Evolutionary conservation across 2,888 invertebrate genomes (phyloP), one percentile per base, ranked within the genome.

Genomic region (Arge pagana): DNA sequence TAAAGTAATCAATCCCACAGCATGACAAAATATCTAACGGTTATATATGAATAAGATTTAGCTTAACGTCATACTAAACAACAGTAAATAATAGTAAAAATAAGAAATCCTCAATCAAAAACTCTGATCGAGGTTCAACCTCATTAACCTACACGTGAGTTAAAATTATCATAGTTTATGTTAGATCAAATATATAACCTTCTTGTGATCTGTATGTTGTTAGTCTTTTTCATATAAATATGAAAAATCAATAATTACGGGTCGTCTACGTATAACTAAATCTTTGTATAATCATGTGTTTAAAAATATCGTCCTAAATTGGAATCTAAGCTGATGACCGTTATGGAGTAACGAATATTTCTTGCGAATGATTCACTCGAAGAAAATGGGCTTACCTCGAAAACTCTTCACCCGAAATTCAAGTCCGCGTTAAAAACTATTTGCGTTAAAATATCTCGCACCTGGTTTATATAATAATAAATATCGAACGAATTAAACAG

Each of bases 321-420:
- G 23, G 24, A 33, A 23, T 35, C 33, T 19, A 23, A 33, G 31
- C 35, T 45, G 33, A 35, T 24, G 45, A 45, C 45, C 33, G 45
- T 45, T 45, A 45, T 33, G 33, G 45, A 23, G 26, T 15, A 45
- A 18, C 33, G 23, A 45, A 33, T 45, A 10, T 15, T 23, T 33
- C 15, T 18, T 26, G 24, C 2, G 11, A 13, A 8, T 30, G n/a
- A 21, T 45, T 31, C 45, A 33, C n/a, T 11, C 31, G 10, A 19
- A 8, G 15, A 33, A 45, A 45, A 33, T 33, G 45, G 45, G 35
- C 45, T 19, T 45, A 33, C 45, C 45, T 45, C 31, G 6, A 21
- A 45, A 11, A 21, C 24, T 24, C 33, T 45, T 13, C 13, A 15
- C 11, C 31, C 45, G 33, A 3, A 21, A 45, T 33, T 26, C n/a